Evolutionary conservation across 2,888 invertebrate species (phyloP).

Genomic region (Colletes collaris): DNA sequence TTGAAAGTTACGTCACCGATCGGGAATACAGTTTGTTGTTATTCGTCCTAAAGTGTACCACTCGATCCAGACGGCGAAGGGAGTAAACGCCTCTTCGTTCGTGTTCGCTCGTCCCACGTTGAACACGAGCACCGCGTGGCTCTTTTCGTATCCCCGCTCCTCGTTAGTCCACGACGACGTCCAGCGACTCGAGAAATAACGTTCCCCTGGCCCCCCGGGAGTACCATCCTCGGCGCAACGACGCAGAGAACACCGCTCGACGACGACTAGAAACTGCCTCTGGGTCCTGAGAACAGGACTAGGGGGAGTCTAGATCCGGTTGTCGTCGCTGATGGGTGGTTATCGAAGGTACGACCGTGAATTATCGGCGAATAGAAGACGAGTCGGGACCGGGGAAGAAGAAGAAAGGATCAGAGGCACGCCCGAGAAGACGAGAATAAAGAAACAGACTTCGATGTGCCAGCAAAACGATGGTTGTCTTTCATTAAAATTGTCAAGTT

Average conservation of each 20-base stretch:
- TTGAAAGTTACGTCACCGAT: slow-evolving; percentile 54
- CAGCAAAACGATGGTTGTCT: slow-evolving; percentile 7
- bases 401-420: not conserved
- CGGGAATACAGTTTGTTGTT: slow-evolving; percentile 20
- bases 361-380: not conserved
- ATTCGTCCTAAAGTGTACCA: slow-evolving; percentile 44
- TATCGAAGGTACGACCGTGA: not conserved
- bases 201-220: too few species aligned
- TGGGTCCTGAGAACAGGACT: too few species aligned
- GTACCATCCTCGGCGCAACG: too few species aligned
- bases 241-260: too few species aligned
- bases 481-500: not conserved
- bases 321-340: not conserved
- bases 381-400: not conserved
- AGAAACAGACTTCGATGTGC: slow-evolving; percentile 2
- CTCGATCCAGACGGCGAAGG: slow-evolving; percentile 44
- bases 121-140: too few species aligned
- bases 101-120: too few species aligned
- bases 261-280: too few species aligned
- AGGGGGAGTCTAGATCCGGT: too few species aligned
- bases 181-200: too few species aligned
- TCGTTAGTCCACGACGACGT: too few species aligned
- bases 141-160: too few species aligned
- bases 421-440: slow-evolving; percentile 18
- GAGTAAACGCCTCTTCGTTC: slow-evolving; percentile 1